These are phyloP conservation scores for Lepidochitona cinerea DNA, from an alignment of 2,888 invertebrate genomes.

Conservation along the genomic window DNA sequence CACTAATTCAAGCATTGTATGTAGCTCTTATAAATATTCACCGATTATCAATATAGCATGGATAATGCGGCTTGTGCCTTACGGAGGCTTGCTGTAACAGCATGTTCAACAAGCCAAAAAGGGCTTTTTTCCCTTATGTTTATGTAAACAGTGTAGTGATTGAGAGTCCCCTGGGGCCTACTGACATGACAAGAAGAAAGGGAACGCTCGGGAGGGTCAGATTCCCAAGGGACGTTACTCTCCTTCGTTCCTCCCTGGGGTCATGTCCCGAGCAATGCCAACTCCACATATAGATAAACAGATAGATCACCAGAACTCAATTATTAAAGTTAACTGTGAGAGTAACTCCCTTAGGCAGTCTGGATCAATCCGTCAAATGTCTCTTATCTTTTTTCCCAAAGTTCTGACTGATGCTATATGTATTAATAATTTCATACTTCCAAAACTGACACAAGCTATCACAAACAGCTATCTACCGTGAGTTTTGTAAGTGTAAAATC, in stretches of 20 bases:
- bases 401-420: neutral
- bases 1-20: neutral
- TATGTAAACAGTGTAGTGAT: neutral
- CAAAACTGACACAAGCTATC: too few species aligned
- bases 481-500: too few species aligned
- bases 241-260: neutral
- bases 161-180: neutral
- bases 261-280: neutral
- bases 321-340: neutral
- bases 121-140: neutral
- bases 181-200: neutral
- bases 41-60: neutral
- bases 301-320: neutral
- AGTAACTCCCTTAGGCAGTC: neutral
- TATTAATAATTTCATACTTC: neutral
- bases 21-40: neutral
- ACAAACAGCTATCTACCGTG: too few species aligned
- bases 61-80: neutral
- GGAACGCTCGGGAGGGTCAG: neutral
- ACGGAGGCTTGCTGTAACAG: neutral
- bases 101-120: neutral
- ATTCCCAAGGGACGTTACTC: neutral
- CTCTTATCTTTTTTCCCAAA: neutral
- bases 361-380: neutral
- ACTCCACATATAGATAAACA: slow-evolving; percentile 4